phyloP scores from a whole-genome alignment of 2,113 vertebrate species.

The Tyto alba region DNA sequence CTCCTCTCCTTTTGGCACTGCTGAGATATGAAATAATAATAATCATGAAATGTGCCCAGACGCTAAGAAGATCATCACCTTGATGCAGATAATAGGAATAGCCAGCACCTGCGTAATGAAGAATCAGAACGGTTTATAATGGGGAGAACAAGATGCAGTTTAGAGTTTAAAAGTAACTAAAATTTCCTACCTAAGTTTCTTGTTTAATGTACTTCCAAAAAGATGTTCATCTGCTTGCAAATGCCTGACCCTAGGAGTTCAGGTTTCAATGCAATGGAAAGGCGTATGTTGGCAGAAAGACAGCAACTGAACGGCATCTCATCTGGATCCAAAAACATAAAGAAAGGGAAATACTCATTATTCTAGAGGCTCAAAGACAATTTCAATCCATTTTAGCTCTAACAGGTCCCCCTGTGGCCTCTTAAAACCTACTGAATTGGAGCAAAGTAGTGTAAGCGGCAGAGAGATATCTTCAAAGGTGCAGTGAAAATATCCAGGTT shows the following conservation, averaged over 20 bases:
- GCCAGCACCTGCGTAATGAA: neutral
- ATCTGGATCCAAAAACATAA: constrained; percentile 71
- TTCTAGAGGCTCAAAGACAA: constrained; percentile 68
- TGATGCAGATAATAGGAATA: constrained; percentile 37
- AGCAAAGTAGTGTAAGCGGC: constrained; percentile 55
- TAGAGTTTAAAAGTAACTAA: constrained; percentile 59
- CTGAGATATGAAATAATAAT: constrained; percentile 39
- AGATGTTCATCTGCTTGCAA: neutral
- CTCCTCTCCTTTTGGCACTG: constrained; percentile 20
- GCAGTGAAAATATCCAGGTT: constrained; percentile 60
- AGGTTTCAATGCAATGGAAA: constrained; percentile 36
- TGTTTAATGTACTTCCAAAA: constrained; percentile 52
- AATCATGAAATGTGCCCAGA: constrained; percentile 9
- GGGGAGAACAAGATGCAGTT: constrained; percentile 26
- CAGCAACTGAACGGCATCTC: constrained; percentile 44
- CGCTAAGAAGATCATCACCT: constrained; percentile 41
- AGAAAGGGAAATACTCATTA: constrained; percentile 72
- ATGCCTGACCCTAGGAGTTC: constrained; percentile 46
- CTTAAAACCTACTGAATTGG: constrained; percentile 73
- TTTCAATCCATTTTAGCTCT: constrained; percentile 70
- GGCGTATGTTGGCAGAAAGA: constrained; percentile 31
- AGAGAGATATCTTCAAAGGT: constrained; percentile 71
- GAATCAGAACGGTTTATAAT: constrained; percentile 45
- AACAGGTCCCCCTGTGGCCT: constrained; percentile 65
- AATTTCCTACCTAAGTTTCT: constrained; percentile 55